phyloP scores from a whole-genome alignment of 2,888 invertebrate species.

The Acholoe squamosa region DNA sequence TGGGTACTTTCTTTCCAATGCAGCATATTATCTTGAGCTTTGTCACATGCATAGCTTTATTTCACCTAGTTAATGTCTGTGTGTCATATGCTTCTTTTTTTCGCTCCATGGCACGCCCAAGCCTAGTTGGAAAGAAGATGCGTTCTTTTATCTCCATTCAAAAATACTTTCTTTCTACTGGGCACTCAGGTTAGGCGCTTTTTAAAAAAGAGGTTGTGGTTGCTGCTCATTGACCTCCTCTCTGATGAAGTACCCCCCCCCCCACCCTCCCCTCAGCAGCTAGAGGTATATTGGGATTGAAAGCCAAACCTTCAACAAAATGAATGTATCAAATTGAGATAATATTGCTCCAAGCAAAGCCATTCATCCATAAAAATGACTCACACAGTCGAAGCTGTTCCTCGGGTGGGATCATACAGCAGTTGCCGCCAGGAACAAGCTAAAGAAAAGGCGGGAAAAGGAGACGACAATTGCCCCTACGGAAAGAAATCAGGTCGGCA shows the following conservation, averaged over 20 bases:
- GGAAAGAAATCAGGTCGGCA: background rate
- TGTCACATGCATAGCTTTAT: no score
- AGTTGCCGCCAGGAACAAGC: background rate
- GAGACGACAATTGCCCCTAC: background rate
- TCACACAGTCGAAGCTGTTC: background rate
- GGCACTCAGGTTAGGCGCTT: no score
- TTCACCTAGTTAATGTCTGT: no score
- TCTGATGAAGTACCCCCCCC: background rate
- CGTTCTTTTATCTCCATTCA: no score
- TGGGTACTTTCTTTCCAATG: no score
- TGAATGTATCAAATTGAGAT: constrained; percentile 9
- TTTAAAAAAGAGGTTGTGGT: no score
- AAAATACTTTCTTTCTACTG: no score
- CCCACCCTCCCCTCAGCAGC: background rate
- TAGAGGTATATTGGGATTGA: background rate
- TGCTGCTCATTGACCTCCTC: no score
- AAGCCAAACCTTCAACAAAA: background rate
- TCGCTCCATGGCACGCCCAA: no score
- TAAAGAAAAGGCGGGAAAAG: background rate
- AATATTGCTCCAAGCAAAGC: constrained; percentile 6
- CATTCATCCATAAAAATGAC: background rate
- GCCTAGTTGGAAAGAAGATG: no score
- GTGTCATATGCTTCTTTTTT: no score
- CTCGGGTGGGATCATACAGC: background rate
- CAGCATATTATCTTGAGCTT: no score